Conservation (phyloP, 2,888 invertebrate genomes). For the Caenorhabditis afra region DNA sequence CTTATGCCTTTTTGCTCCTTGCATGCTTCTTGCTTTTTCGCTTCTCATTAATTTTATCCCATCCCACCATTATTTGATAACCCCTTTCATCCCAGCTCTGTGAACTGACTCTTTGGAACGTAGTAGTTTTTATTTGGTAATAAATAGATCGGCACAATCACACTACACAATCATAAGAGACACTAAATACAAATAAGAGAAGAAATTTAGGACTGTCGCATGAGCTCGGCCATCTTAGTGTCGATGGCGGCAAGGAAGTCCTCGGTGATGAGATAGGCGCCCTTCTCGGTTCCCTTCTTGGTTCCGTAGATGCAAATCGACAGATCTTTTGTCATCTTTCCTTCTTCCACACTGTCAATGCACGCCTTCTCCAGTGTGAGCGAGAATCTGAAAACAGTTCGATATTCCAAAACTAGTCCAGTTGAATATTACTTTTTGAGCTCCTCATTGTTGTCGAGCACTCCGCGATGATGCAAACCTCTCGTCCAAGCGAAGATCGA, state of each 20-base stretch:
- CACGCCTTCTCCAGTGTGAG: constrained; percentile 88
- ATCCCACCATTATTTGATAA: no score
- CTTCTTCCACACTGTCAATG: constrained; percentile 88
- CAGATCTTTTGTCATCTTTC: constrained; percentile 92
- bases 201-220: constrained; percentile 44
- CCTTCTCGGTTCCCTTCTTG: constrained; percentile 80
- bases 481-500: constrained; percentile 94
- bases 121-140: not conserved
- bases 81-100: not conserved
- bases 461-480: constrained; percentile 89
- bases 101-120: not conserved
- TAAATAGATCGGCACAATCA: constrained; percentile 24
- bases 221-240: constrained; percentile 84
- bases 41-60: no score
- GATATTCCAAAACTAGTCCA: no score
- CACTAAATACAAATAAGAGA: constrained; percentile 21
- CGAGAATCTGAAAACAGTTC: constrained; percentile 85
- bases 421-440: constrained; percentile 83
- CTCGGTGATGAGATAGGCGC: constrained; percentile 87
- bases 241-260: constrained; percentile 90
- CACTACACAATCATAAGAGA: constrained; percentile 10
- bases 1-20: no score
- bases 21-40: no score
- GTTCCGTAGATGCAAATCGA: constrained; percentile 91
- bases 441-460: constrained; percentile 88